phyloP scores from a whole-genome alignment of 2,888 invertebrate genomes.

The Rhimphoctona megacephalus region DNA sequence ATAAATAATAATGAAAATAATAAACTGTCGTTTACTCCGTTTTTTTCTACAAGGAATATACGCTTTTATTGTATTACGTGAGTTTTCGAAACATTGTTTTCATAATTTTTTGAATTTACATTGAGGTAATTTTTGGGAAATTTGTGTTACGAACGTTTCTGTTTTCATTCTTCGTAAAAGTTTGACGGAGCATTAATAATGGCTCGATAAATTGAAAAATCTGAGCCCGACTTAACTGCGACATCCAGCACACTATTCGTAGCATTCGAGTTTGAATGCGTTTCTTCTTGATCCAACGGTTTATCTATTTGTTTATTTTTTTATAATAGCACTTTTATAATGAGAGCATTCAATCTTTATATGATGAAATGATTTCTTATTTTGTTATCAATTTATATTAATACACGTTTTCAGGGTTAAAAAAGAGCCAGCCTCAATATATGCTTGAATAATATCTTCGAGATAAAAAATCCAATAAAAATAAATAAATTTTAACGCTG shows the following conservation, averaged over 20 bases:
- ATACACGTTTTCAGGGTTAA: not conserved
- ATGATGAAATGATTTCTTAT: not conserved
- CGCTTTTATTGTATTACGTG: not conserved
- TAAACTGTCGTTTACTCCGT: not conserved
- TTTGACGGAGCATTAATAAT: conserved; percentile 28
- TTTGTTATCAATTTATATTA: not conserved
- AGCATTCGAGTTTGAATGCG: conserved; percentile 18
- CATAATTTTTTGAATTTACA: not conserved
- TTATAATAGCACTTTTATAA: conserved; percentile 3
- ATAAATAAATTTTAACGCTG: not conserved
- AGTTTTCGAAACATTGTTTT: not conserved
- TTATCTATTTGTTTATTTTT: conserved; percentile 3
- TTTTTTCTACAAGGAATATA: not conserved
- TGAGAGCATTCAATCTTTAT: not conserved
- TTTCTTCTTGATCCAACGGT: no score
- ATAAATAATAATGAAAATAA: not conserved
- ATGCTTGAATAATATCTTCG: not conserved
- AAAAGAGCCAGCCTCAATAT: not conserved
- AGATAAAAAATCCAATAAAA: not conserved
- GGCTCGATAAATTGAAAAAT: conserved; percentile 37
- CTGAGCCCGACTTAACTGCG: not conserved
- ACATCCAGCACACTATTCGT: conserved; percentile 46
- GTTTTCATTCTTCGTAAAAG: conserved; percentile 1
- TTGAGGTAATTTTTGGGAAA: conserved; percentile 5
- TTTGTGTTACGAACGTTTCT: conserved; percentile 1